phyloP scores from a whole-genome alignment of 2,797 vertebrate genomes.

The Enteromius unitaeniatus region DNA sequence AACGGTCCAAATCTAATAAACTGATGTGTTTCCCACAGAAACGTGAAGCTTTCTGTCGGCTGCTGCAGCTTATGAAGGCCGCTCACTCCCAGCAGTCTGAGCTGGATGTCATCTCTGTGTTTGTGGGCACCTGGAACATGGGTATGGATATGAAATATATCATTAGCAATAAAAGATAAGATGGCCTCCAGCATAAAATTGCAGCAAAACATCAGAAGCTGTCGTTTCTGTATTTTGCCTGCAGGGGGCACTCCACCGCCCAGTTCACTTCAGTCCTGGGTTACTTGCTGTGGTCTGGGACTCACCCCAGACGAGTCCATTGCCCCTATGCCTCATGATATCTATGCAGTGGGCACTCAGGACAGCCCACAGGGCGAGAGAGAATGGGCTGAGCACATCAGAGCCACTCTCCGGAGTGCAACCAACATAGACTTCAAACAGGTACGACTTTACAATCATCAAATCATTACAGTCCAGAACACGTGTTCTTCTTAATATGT shows the following conservation, averaged over 20 bases:
- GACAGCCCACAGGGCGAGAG: conserved; percentile 84
- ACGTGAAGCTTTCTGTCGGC: conserved; percentile 81
- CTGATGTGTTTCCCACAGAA: conserved; percentile 69
- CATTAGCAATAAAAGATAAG: background rate
- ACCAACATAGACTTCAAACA: conserved; percentile 83
- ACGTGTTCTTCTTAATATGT: background rate
- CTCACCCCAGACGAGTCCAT: conserved; percentile 77
- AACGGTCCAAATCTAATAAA: background rate
- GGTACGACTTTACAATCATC: conserved; percentile 62
- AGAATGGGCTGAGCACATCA: conserved; percentile 84
- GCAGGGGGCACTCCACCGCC: conserved; percentile 81
- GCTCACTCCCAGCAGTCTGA: conserved; percentile 75
- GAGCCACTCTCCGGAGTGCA: conserved; percentile 73
- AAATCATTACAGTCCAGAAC: background rate
- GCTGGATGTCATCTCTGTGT: conserved; percentile 82
- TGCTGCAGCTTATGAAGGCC: conserved; percentile 82
- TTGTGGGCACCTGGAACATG: conserved; percentile 88
- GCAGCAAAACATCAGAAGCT: background rate
- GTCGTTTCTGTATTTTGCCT: background rate
- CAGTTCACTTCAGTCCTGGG: conserved; percentile 79
- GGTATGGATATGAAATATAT: conserved; percentile 67
- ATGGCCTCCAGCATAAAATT: background rate
- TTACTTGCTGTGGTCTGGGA: conserved; percentile 80
- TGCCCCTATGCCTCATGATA: conserved; percentile 77
- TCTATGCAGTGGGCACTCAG: conserved; percentile 85